phyloP scores from a whole-genome alignment of 1,140 invertebrate species.

The Geopemphigus sp. region DNA sequence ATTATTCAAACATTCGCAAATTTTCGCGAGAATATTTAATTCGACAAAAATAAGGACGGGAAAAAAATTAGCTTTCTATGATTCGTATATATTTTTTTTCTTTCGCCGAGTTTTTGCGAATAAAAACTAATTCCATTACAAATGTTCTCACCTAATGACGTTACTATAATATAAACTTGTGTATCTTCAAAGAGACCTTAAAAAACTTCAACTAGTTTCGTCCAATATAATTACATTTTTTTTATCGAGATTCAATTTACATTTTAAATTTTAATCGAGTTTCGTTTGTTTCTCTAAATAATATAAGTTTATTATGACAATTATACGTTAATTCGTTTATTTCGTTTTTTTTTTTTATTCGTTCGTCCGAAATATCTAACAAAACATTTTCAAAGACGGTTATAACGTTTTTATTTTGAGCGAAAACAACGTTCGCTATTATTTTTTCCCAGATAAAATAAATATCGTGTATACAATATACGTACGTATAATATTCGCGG shows the following conservation, averaged over 20 bases:
- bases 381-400: not conserved
- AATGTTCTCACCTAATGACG: slow-evolving; percentile 27
- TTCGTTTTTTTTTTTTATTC: not conserved
- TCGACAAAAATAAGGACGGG: not conserved
- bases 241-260: slow-evolving; percentile 26
- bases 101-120: not conserved
- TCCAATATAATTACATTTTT: slow-evolving; percentile 35
- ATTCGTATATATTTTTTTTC: slow-evolving; percentile 11
- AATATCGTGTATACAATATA: not conserved
- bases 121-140: slow-evolving; percentile 23
- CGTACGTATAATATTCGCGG: not conserved
- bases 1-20: not conserved
- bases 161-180: slow-evolving; percentile 20
- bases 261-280: slow-evolving; percentile 24
- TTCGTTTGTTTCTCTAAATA: slow-evolving; percentile 31
- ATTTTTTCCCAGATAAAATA: too few relatives aligned
- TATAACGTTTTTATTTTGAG: not conserved
- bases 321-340: slow-evolving; percentile 17
- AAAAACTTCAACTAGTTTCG: slow-evolving; percentile 15
- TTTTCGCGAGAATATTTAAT: not conserved
- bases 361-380: not conserved
- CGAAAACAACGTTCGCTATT: too few relatives aligned
- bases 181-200: slow-evolving; percentile 19
- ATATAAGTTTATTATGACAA: slow-evolving; percentile 18
- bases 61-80: not conserved